A percentile compares a stretch with the other conserved stretches of the same genome.
phyloP scores from a whole-genome alignment of 2,113 vertebrate genomes.

The Taurulus bubalis region DNA sequence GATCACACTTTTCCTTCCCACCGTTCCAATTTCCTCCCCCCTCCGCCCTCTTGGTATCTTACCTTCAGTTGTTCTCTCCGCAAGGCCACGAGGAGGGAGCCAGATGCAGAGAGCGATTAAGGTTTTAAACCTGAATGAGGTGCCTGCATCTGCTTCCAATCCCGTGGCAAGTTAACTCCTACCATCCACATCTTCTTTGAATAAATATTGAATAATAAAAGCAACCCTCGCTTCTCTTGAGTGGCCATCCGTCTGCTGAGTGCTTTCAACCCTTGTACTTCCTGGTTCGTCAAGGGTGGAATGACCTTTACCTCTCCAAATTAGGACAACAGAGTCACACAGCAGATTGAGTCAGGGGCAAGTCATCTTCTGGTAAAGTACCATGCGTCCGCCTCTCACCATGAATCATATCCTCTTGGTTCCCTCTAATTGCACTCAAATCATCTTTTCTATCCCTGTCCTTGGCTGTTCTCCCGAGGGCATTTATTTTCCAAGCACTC shows the following conservation, averaged over 20 bases:
- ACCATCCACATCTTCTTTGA: constrained; percentile 73
- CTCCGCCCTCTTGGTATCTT: constrained; percentile 26
- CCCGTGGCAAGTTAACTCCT: constrained; percentile 71
- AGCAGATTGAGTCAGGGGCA: not conserved
- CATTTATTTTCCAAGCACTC: constrained; percentile 1
- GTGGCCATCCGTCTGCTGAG: not conserved
- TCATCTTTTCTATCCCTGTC: constrained; percentile 5
- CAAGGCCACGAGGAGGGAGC: constrained; percentile 58
- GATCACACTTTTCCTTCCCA: constrained; percentile 49
- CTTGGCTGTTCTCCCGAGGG: not conserved
- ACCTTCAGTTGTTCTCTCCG: constrained; percentile 42
- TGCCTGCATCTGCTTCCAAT: constrained; percentile 86
- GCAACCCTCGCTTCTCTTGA: not conserved
- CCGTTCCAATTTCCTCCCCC: constrained; percentile 5
- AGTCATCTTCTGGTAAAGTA: constrained; percentile 13
- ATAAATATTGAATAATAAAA: constrained; percentile 40
- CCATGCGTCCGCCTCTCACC: constrained; percentile 27
- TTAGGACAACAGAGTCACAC: constrained; percentile 1
- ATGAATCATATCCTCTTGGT: constrained; percentile 46
- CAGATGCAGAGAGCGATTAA: constrained; percentile 72
- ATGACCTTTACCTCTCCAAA: not conserved
- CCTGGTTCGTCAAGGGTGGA: not conserved
- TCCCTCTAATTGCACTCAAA: constrained; percentile 16
- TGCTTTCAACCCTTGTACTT: not conserved
- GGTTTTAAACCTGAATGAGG: constrained; percentile 81